Evolutionary conservation across 2,888 invertebrate species (phyloP), one percentile per base, ranked within the genome.

Genomic region (Ormyrus pomaceus): DNA sequence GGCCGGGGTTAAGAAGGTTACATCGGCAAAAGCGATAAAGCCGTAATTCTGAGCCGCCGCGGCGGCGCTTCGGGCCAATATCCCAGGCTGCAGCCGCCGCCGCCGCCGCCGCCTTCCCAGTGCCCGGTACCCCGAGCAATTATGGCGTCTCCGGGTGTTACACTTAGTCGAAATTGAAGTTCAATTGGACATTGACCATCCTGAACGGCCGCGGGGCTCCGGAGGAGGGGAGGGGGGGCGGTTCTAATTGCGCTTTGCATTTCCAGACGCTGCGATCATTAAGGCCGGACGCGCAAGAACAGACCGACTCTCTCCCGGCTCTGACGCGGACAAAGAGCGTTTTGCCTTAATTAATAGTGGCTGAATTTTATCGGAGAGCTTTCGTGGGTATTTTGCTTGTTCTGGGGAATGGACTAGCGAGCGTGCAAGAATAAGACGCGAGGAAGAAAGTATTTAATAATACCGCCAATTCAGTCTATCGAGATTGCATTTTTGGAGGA

Each of bases 151-250:
- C 51, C 19, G n/a, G 69, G 53, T 74, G 62, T 64, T 74, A 70
- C 79, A 79, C 77, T 68, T 77, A 46, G 77, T 64, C 83, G 82
- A 85, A 86, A 86, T 86, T 86, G 85, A 80, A 85, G 86, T 86
- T 86, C 86, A 86, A 86, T 86, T 86, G 85, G 84, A 83, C 86
- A 85, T 86, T 86, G 86, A 85, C 86, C 86, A 70, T 62, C 69
- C 34, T 34, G 34, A 46, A 34, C 59, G 51, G 34, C 34, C 34
- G 34, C 34, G 34, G 34, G 34, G 34, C 34, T 34, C 34, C 34
- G 34, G 34, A 0, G 34, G 34, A 19, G 34, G 34, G 2, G 34
- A 3, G 3, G 34, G 70, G 61, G 19, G 7, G 53, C 48, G 19
- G 19, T 64, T 71, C 73, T 78, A 78, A 78, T 78, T 73, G 78